phyloP scores from a whole-genome alignment of 2,888 invertebrate genomes.

The Criorhina ranunculi region DNA sequence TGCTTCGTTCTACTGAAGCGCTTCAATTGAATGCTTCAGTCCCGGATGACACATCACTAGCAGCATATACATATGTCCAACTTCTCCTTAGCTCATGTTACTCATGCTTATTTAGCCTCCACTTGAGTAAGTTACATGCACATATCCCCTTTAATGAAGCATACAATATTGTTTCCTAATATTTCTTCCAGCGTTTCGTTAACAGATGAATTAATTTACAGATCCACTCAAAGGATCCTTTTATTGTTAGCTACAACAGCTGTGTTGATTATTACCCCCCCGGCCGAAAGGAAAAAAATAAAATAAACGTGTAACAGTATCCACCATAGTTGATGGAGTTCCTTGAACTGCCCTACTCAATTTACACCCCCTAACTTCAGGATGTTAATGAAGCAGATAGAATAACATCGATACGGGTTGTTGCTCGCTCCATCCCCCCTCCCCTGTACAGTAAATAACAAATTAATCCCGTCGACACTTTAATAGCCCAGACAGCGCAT shows the following conservation, averaged over 20 bases:
- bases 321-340: not conserved
- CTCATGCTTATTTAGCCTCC: too few species aligned
- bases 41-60: too few species aligned
- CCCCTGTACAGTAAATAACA: conserved; percentile 15
- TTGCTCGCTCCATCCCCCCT: not conserved
- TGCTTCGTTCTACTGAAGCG: too few species aligned
- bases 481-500: conserved; percentile 20
- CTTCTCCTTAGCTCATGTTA: too few species aligned
- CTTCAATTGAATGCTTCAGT: too few species aligned
- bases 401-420: conserved; percentile 25
- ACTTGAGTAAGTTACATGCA: too few species aligned
- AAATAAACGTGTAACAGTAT: not conserved
- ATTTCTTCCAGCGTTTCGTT: too few species aligned
- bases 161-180: too few species aligned
- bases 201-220: too few species aligned
- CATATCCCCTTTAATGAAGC: too few species aligned
- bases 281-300: not conserved
- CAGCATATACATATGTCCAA: too few species aligned
- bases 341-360: not conserved
- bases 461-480: conserved; percentile 41
- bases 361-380: not conserved
- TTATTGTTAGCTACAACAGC: not conserved
- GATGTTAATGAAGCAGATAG: conserved; percentile 35
- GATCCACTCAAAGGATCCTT: too few species aligned
- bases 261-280: not conserved